Percentiles rank a stretch among this genome's conserved stretches.
Evolutionary conservation across 2,888 invertebrate genomes (phyloP).

Genomic region (Drosophila acutilabella): DNA sequence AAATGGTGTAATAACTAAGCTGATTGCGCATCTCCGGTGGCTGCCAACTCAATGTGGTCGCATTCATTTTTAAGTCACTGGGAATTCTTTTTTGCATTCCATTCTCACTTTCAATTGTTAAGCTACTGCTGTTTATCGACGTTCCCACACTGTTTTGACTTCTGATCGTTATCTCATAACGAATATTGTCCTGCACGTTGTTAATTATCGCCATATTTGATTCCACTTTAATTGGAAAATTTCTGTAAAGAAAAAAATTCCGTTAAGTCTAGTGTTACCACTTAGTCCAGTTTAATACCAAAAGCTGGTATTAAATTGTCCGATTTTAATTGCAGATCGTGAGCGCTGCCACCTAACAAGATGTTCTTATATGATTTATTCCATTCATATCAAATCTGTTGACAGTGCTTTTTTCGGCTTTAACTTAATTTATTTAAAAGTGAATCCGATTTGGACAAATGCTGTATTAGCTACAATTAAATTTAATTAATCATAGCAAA

Average conservation of each 20-base stretch:
- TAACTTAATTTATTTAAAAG: too few relatives aligned
- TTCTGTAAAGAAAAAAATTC: slow-evolving; percentile 7
- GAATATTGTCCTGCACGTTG: background rate
- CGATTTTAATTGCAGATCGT: background rate
- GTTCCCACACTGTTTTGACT: slow-evolving; percentile 45
- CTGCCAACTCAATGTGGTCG: slow-evolving; percentile 3
- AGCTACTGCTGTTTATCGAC: slow-evolving; percentile 30
- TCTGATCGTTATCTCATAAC: slow-evolving; percentile 15
- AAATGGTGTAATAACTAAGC: slow-evolving; percentile 41
- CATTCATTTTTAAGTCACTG: background rate
- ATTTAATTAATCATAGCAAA: too few relatives aligned
- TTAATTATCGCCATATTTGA: slow-evolving; percentile 26
- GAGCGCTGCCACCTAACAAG: background rate
- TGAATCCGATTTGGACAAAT: too few relatives aligned
- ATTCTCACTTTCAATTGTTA: background rate
- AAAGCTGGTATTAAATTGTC: background rate
- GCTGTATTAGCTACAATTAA: too few relatives aligned
- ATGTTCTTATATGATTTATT: too few relatives aligned
- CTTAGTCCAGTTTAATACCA: background rate
- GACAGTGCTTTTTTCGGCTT: too few relatives aligned
- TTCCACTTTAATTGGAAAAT: background rate
- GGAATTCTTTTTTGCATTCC: slow-evolving; percentile 3
- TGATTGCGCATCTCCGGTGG: background rate
- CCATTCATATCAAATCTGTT: too few relatives aligned
- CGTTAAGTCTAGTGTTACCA: background rate